A percentile compares a stretch with the other conserved stretches of the same genome.
phyloP scores from a whole-genome alignment of 1,140 invertebrate species.

The Homarus americanus region DNA sequence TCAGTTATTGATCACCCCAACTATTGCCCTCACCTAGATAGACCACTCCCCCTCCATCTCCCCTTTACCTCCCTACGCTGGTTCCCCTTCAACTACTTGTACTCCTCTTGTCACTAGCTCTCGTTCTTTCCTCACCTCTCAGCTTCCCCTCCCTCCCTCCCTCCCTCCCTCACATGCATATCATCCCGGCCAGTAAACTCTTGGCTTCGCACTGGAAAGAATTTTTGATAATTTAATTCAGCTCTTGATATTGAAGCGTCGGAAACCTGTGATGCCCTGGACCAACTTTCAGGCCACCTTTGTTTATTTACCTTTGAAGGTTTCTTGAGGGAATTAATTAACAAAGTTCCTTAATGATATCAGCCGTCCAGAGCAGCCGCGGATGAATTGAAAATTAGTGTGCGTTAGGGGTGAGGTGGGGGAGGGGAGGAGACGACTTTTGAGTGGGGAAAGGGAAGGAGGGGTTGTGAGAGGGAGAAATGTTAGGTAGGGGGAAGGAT shows the following conservation, averaged over 20 bases:
- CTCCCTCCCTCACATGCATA: not conserved
- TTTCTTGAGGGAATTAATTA: slow-evolving; percentile 32
- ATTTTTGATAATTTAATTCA: slow-evolving; percentile 1
- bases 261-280: not conserved
- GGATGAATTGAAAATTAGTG: not conserved
- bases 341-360: slow-evolving; percentile 33
- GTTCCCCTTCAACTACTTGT: not conserved
- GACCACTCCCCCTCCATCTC: no score
- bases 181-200: not conserved
- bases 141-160: not conserved
- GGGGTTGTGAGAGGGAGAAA: not conserved
- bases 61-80: not conserved
- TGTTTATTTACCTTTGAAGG: slow-evolving; percentile 30
- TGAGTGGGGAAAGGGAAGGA: not conserved
- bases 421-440: not conserved
- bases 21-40: no score
- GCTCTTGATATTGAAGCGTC: not conserved
- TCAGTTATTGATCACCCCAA: no score
- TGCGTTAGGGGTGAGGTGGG: not conserved
- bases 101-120: not conserved
- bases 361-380: not conserved
- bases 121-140: not conserved
- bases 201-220: not conserved
- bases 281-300: slow-evolving; percentile 8
- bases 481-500: no score